phyloP scores from a whole-genome alignment of 2,797 vertebrate species.

The Sarcophilus harrisii region DNA sequence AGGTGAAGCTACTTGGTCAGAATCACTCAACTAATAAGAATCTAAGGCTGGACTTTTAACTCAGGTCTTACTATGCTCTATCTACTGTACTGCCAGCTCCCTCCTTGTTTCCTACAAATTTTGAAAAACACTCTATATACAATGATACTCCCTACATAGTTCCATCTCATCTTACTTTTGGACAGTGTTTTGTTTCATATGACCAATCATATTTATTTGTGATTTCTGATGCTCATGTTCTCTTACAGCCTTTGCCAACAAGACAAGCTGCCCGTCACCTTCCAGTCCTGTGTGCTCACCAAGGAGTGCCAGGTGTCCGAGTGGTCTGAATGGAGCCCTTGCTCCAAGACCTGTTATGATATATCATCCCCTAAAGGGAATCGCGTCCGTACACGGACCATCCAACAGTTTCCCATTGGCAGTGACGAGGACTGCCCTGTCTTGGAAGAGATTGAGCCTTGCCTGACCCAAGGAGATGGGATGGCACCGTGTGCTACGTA shows the following conservation, averaged over 20 bases:
- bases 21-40: not conserved
- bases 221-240: conserved; percentile 51
- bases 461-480: conserved; percentile 88
- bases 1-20: not conserved
- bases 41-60: not conserved
- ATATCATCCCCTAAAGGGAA: conserved; percentile 86
- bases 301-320: conserved; percentile 94
- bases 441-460: conserved; percentile 90
- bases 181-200: conserved; percentile 50
- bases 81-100: not conserved
- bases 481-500: conserved; percentile 91
- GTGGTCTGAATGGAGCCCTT: conserved; percentile 93
- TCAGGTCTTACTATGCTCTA: not conserved
- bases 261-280: conserved; percentile 91
- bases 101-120: not conserved
- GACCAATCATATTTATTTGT: not conserved
- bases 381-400: conserved; percentile 87
- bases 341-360: conserved; percentile 92
- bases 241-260: conserved; percentile 91
- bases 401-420: conserved; percentile 91
- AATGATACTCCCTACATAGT: not conserved
- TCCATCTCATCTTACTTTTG: conserved; percentile 43
- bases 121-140: not conserved
- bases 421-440: conserved; percentile 88
- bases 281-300: conserved; percentile 94